These are phyloP conservation scores for Alexandromys fortis DNA, from an alignment of 2,113 vertebrate species.

Conservation along the genomic window DNA sequence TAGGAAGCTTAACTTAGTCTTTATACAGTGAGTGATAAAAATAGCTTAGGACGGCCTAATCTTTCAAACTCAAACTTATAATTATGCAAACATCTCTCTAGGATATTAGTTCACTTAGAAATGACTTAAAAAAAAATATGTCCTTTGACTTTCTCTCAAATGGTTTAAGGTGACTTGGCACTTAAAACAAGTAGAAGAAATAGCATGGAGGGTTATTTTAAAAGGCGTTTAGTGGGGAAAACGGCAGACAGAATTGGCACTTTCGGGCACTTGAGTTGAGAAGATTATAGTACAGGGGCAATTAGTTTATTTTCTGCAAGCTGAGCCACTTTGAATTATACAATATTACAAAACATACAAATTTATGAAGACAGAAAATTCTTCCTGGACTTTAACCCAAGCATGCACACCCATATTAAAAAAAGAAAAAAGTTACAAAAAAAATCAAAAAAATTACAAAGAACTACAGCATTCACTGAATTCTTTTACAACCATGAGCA, in stretches of 20 bases:
- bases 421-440: not conserved
- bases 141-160: constrained; percentile 76
- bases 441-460: not conserved
- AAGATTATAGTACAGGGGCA: constrained; percentile 68
- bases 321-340: constrained; percentile 17
- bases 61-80: constrained; percentile 75
- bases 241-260: constrained; percentile 42
- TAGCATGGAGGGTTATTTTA: constrained; percentile 71
- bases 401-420: constrained; percentile 16
- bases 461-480: not conserved
- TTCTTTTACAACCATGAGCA: not conserved
- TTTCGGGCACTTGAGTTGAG: constrained; percentile 52
- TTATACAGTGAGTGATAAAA: constrained; percentile 60
- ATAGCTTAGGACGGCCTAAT: constrained; percentile 67
- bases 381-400: constrained; percentile 41
- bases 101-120: constrained; percentile 68
- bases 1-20: constrained; percentile 34
- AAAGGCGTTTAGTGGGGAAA: constrained; percentile 57
- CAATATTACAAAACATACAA: constrained; percentile 61
- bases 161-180: constrained; percentile 74
- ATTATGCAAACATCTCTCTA: constrained; percentile 76
- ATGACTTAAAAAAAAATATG: constrained; percentile 62
- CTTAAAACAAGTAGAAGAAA: constrained; percentile 72
- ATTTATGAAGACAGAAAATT: constrained; percentile 53
- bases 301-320: constrained; percentile 75